Conservation (phyloP, 2,888 invertebrate genomes). For the Drosophila formosana region DNA sequence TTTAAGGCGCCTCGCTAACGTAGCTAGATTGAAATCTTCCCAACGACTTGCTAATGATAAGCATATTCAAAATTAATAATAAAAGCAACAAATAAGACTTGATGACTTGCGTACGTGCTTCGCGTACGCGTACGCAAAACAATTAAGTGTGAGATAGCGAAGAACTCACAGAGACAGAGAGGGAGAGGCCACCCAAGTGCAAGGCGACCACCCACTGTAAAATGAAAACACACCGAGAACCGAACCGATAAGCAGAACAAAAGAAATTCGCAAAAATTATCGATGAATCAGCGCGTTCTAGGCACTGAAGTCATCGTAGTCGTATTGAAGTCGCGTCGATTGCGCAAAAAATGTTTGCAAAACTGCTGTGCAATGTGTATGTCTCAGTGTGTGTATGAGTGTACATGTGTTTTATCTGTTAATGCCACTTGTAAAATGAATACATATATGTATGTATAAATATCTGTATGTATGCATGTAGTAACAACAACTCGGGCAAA, state of each 20-base stretch:
- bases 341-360: constrained; percentile 24
- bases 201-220: constrained; percentile 49
- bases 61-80: constrained; percentile 29
- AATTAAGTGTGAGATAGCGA: constrained; percentile 12
- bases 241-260: constrained; percentile 50
- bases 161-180: background rate
- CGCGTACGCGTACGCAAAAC: constrained; percentile 66
- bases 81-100: constrained; percentile 1
- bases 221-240: constrained; percentile 18
- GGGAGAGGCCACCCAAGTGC: constrained; percentile 50
- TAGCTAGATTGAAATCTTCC: constrained; percentile 31
- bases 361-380: constrained; percentile 9
- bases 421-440: constrained; percentile 49
- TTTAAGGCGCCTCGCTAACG: constrained; percentile 6
- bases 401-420: constrained; percentile 40
- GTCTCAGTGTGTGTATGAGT: background rate
- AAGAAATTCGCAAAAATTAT: constrained; percentile 46
- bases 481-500: constrained; percentile 34
- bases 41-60: constrained; percentile 51
- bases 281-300: constrained; percentile 59
- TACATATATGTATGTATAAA: constrained; percentile 32
- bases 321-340: constrained; percentile 2
- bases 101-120: constrained; percentile 52
- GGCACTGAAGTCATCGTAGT: constrained; percentile 39
- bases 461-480: constrained; percentile 38